phyloP scores from a whole-genome alignment of 1,140 invertebrate genomes.

The Spodoptera frugiperda region DNA sequence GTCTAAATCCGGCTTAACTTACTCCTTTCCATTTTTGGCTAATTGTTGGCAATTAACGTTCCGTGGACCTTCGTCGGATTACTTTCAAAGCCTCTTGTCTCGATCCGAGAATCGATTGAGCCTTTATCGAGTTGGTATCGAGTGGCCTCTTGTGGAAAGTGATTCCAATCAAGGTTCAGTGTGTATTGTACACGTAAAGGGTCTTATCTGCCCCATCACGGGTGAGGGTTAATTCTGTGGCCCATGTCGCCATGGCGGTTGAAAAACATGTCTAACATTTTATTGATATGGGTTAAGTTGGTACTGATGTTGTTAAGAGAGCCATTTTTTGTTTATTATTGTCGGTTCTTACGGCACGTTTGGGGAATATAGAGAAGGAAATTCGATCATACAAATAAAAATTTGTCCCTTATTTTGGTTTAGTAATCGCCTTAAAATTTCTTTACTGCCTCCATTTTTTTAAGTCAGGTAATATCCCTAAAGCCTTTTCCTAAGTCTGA shows the following conservation, averaged over 20 bases:
- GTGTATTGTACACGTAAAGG: not conserved
- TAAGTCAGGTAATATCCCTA: too few relatives aligned
- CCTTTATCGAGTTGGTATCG: slow-evolving; percentile 27
- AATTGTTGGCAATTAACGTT: slow-evolving; percentile 55
- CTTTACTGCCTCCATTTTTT: too few relatives aligned
- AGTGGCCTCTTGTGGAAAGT: slow-evolving; percentile 12
- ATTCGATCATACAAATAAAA: too few relatives aligned
- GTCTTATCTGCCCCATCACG: not conserved
- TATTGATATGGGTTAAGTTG: not conserved
- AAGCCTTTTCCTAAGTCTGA: too few relatives aligned
- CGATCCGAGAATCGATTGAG: slow-evolving; percentile 27
- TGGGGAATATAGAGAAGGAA: too few relatives aligned
- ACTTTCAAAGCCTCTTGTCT: not conserved
- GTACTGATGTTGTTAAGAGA: not conserved
- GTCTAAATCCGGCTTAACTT: slow-evolving; percentile 53
- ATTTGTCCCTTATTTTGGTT: too few relatives aligned
- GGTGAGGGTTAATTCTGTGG: not conserved
- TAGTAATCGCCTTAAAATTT: too few relatives aligned
- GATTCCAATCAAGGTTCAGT: slow-evolving; percentile 14
- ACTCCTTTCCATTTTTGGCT: slow-evolving; percentile 59
- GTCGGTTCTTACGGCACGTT: too few relatives aligned
- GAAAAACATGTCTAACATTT: not conserved
- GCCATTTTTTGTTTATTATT: not conserved
- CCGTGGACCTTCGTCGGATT: slow-evolving; percentile 16
- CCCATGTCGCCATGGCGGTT: not conserved